Base-by-base conservation (phyloP, 2,888 invertebrate genomes). In the Hirtodrosophila cameraria region DNA sequence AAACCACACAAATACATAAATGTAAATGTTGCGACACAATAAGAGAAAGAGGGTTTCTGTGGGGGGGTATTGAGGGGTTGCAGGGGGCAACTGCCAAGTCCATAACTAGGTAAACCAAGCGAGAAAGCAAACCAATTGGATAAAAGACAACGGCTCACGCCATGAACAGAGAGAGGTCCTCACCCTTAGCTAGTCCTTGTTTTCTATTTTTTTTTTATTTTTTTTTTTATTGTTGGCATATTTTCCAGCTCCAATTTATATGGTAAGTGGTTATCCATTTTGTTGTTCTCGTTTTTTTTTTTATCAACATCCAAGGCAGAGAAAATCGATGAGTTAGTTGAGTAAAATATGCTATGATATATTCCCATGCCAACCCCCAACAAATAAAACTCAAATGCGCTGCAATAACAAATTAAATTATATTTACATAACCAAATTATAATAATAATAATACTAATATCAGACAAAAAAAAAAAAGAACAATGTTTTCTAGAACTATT, bases 321-420 rank as follows among this genome's bases (percentile, higher is more conserved):
- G n/a, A 73, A 74, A 74, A 74, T 78, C 82, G 82, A 78, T 78
- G 66, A 43, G 59, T 81, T 81, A 71, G 81, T 81, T 74, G 38
- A 52, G 25, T 36, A 45, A 42, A 33, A 36, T 15, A 15, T 31
- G 28, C 25, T 18, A 33, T 30, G 25, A 7, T 38, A 27, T 66
- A 61, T 77, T 70, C 71, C 75, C 75, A 74, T 74, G 75, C 71
- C 75, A 78, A 68, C 75, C 75, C 52, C 60, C 48, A 50, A 18
- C 45, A 43, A 54, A 50, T 31, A 46, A 65, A 55, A 45, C 13
- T 30, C 16, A 57, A 75, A 53, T 45, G 45, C 39, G 46, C 53
- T 68, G 70, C 67, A 83, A 76, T 79, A 83, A 83, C 83, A 79
- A 83, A 76, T 80, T 64, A 82, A 79, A 80, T 71, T 76, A 74